phyloP scores from a whole-genome alignment of 2,113 vertebrate genomes.

The Brienomyrus brachyistius region DNA sequence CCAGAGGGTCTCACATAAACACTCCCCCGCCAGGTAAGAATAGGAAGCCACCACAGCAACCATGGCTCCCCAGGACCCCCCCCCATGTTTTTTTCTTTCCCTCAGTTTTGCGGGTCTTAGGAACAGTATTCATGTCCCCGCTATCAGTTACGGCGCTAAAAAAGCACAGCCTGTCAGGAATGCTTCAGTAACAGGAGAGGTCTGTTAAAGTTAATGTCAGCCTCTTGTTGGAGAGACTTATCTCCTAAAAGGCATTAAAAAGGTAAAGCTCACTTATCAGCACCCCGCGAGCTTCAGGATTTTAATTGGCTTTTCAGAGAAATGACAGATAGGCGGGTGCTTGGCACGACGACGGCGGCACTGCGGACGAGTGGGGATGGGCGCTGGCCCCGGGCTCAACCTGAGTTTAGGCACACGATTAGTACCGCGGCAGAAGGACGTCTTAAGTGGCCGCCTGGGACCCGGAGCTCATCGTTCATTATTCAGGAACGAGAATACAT shows the following conservation, averaged over 20 bases:
- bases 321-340: conserved; percentile 16
- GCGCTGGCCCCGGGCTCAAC: background rate
- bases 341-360: background rate
- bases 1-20: background rate
- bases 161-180: background rate
- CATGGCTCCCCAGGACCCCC: background rate
- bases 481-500: background rate
- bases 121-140: background rate
- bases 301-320: conserved; percentile 27
- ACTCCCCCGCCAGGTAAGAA: background rate
- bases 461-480: background rate
- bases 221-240: conserved; percentile 18
- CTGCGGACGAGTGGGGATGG: background rate
- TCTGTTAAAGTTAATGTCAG: conserved; percentile 23
- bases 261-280: conserved; percentile 17
- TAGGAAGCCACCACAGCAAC: background rate
- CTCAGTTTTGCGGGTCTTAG: background rate
- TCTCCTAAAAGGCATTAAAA: conserved; percentile 19
- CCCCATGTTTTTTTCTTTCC: background rate
- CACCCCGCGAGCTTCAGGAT: background rate
- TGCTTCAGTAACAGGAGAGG: conserved; percentile 12
- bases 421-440: background rate
- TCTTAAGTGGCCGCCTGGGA: background rate
- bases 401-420: background rate
- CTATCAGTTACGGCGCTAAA: background rate